These are phyloP conservation scores for Galeopsomyia nigrocyanea DNA, from an alignment of 2,888 invertebrate species.

Conservation along the genomic window DNA sequence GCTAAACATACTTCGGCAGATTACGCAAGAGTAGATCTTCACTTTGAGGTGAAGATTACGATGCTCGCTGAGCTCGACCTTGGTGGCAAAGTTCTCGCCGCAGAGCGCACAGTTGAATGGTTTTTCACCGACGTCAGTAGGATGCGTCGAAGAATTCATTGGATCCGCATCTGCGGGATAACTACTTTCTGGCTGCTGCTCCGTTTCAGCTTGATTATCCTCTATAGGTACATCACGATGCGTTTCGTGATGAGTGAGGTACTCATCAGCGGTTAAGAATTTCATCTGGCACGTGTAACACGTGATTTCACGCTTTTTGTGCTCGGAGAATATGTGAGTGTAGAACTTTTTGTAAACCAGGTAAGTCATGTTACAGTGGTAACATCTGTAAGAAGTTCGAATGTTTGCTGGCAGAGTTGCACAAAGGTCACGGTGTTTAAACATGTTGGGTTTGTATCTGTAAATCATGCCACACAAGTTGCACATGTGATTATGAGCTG, in stretches of 20 bases:
- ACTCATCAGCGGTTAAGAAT: conserved; percentile 70
- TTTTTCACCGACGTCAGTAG: conserved; percentile 31
- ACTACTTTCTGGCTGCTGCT: no score
- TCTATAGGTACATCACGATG: conserved; percentile 50
- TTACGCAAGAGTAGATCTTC: conserved; percentile 75
- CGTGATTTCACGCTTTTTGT: conserved; percentile 64
- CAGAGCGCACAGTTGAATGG: conserved; percentile 74
- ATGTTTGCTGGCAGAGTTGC: conserved; percentile 52
- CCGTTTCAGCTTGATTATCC: not conserved
- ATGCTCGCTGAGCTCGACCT: conserved; percentile 76
- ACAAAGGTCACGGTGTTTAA: conserved; percentile 61
- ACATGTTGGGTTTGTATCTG: conserved; percentile 61
- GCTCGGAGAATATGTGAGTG: conserved; percentile 56
- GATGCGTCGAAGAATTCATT: conserved; percentile 14
- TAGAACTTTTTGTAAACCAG: conserved; percentile 63
- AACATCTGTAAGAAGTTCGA: conserved; percentile 60
- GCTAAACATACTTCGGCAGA: conserved; percentile 74
- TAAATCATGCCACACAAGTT: conserved; percentile 67
- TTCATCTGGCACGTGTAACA: conserved; percentile 71
- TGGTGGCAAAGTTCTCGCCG: conserved; percentile 74
- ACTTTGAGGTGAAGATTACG: conserved; percentile 77
- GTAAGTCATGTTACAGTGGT: conserved; percentile 63
- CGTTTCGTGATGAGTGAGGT: conserved; percentile 67
- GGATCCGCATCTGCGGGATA: conserved; percentile 1
- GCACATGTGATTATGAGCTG: conserved; percentile 62